Evolutionary conservation across 2,113 vertebrate species (phyloP).

Genomic region (Phocoena sinus): DNA sequence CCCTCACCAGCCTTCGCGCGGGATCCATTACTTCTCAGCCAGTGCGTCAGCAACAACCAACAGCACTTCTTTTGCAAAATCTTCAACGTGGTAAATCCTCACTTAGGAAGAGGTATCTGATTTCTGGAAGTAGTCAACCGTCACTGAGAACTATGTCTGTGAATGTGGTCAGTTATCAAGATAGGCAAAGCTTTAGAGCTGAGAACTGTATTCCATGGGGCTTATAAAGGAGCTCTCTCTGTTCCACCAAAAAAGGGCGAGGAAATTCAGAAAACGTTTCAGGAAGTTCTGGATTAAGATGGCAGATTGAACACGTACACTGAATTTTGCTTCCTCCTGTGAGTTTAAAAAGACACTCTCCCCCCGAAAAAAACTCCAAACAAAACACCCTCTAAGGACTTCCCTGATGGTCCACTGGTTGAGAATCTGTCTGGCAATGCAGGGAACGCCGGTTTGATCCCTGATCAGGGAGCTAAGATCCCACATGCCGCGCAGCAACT

Average conservation of each 20-base stretch:
- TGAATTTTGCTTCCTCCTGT: background rate
- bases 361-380: background rate
- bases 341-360: background rate
- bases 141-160: background rate
- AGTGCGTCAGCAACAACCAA: background rate
- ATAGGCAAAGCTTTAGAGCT: background rate
- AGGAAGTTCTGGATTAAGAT: background rate
- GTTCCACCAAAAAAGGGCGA: background rate
- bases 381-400: background rate
- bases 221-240: background rate
- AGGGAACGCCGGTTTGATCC: too few species aligned
- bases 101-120: background rate
- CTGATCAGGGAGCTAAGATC: too few species aligned
- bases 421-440: too few species aligned
- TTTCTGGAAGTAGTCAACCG: background rate
- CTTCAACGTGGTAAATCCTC: background rate
- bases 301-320: background rate
- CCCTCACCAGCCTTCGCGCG: too few species aligned
- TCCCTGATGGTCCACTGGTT: too few species aligned
- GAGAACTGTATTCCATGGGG: background rate
- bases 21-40: background rate
- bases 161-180: background rate
- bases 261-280: background rate
- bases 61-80: background rate
- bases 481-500: too few species aligned